These are phyloP conservation scores for Psilopogon haemacephalus DNA, from an alignment of 2,113 vertebrate genomes.

Conservation along the genomic window DNA sequence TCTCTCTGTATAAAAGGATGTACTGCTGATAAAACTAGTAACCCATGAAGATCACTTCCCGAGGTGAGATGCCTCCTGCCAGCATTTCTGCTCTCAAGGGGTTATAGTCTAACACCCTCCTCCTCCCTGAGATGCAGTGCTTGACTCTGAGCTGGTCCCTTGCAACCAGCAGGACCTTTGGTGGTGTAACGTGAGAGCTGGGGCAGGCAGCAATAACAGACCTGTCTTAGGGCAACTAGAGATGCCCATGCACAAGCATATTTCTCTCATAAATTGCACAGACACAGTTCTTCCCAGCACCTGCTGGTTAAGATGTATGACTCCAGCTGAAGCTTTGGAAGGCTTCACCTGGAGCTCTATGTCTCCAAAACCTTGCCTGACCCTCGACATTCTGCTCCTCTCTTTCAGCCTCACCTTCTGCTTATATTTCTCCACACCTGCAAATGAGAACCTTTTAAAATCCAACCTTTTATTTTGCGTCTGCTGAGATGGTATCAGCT, in stretches of 20 bases:
- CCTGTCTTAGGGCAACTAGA: rapidly evolving
- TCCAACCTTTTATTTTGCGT: background rate
- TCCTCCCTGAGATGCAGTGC: background rate
- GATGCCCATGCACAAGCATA: rapidly evolving
- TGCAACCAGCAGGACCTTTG: rapidly evolving
- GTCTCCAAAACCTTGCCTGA: background rate
- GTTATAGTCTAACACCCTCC: background rate
- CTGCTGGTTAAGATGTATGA: background rate
- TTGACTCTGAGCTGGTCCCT: background rate
- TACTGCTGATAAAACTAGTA: conserved; percentile 39
- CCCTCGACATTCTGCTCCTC: background rate
- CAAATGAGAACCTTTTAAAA: background rate
- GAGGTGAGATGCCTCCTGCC: conserved; percentile 19
- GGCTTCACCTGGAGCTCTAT: background rate
- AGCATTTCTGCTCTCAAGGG: background rate
- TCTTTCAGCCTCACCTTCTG: background rate
- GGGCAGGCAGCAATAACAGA: background rate
- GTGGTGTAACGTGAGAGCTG: rapidly evolving
- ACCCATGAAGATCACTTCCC: background rate
- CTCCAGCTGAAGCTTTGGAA: background rate
- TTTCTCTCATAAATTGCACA: background rate
- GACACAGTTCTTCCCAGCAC: background rate
- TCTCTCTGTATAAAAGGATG: conserved; percentile 21
- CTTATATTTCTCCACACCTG: background rate
- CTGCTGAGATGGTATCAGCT: background rate